Conservation (phyloP, 2,113 vertebrate genomes). For the Colaptes auratus region DNA sequence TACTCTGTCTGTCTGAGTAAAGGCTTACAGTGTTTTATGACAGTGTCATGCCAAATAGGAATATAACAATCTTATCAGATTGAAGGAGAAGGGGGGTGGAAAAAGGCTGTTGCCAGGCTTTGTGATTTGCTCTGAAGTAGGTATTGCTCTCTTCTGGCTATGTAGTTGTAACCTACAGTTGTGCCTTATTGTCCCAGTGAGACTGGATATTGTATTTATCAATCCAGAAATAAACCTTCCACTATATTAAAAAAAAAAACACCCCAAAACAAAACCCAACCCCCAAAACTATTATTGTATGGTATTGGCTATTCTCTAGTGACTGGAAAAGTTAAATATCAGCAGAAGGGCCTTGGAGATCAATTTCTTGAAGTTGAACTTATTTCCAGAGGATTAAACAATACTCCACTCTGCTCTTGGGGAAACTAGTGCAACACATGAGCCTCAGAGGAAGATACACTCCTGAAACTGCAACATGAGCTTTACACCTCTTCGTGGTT, state of each 20-base stretch:
- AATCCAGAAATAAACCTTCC: constrained; percentile 74
- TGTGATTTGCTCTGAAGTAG: constrained; percentile 54
- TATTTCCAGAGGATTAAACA: not conserved
- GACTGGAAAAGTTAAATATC: not conserved
- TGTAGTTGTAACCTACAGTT: constrained; percentile 73
- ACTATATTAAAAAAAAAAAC: not conserved
- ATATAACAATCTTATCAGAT: constrained; percentile 1
- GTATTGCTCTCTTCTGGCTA: constrained; percentile 47
- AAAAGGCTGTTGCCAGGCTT: constrained; percentile 23
- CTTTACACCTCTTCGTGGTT: not conserved
- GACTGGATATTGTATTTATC: constrained; percentile 74
- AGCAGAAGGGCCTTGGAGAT: not conserved
- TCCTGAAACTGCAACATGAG: not conserved
- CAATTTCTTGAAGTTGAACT: not conserved
- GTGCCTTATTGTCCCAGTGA: constrained; percentile 79
- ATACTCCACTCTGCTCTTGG: not conserved
- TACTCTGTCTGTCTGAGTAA: not conserved
- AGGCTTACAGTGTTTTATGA: constrained; percentile 43
- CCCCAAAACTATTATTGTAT: not conserved
- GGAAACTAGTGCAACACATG: not conserved
- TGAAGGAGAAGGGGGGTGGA: not conserved
- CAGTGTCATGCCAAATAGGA: constrained; percentile 44
- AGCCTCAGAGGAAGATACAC: accelerated
- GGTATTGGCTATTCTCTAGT: not conserved
- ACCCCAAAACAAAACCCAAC: not conserved